Evolutionary conservation across 2,888 invertebrate species (phyloP).

Genomic region (Acronicta psi): DNA sequence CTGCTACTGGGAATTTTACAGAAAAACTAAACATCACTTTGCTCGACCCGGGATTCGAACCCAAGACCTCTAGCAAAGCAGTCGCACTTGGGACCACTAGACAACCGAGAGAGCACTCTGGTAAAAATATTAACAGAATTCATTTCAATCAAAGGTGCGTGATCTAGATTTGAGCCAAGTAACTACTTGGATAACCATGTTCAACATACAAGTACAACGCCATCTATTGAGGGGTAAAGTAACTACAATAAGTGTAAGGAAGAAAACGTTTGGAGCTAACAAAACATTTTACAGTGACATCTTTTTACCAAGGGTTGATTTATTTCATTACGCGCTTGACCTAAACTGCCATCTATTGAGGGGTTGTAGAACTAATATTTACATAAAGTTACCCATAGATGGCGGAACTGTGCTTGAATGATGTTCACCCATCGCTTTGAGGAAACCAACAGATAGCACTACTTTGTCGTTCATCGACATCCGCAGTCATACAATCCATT

Average conservation of each 20-base stretch:
- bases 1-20: no score
- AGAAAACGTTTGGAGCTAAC: neutral
- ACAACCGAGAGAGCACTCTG: no score
- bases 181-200: neutral
- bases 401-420: neutral
- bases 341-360: slow-evolving; percentile 43
- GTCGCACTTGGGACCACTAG: no score
- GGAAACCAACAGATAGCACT: slow-evolving; percentile 20
- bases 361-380: slow-evolving; percentile 19
- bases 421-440: no score
- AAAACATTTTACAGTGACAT: slow-evolving; percentile 8
- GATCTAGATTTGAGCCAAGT: no score
- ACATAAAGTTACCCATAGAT: slow-evolving; percentile 22
- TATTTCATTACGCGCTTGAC: neutral
- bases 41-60: no score
- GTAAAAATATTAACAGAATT: no score
- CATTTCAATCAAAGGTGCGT: no score
- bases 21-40: no score
- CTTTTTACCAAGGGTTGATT: neutral
- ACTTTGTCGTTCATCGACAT: neutral
- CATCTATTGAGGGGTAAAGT: slow-evolving; percentile 45
- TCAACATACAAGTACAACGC: slow-evolving; percentile 28
- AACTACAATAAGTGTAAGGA: neutral
- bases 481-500: no score
- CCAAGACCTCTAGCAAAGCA: no score